These are phyloP conservation scores for Berghia stephanieae DNA, from an alignment of 1,140 invertebrate genomes.

Conservation along the genomic window DNA sequence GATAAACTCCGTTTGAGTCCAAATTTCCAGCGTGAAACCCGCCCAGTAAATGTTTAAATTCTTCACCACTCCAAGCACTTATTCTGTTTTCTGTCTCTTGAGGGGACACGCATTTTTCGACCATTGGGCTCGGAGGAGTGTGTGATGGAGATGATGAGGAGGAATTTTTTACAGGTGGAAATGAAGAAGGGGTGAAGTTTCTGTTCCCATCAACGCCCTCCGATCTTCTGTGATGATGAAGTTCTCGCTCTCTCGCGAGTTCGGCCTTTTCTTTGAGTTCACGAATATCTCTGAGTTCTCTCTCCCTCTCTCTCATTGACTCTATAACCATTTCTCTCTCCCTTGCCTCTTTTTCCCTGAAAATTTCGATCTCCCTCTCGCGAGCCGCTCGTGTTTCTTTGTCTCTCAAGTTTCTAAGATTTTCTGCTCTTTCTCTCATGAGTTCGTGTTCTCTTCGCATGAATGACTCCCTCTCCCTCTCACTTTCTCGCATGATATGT, in stretches of 20 bases:
- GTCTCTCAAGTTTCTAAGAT: neutral
- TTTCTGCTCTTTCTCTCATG: no score
- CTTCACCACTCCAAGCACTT: slow-evolving; percentile 31
- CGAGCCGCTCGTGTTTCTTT: neutral
- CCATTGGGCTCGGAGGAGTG: slow-evolving; percentile 1
- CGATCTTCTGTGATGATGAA: no score
- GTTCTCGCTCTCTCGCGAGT: neutral
- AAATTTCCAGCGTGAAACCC: slow-evolving; percentile 23
- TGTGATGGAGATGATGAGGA: slow-evolving; percentile 5
- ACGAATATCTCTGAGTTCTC: slow-evolving; percentile 17
- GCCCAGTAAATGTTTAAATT: slow-evolving; percentile 40
- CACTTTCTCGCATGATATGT: no score
- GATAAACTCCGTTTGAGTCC: slow-evolving; percentile 32
- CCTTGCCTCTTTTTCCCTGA: neutral
- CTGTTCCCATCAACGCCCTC: no score
- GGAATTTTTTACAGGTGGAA: no score
- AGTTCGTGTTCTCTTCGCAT: no score
- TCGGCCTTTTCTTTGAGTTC: slow-evolving; percentile 11
- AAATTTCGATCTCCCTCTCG: neutral
- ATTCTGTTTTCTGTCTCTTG: slow-evolving; percentile 40
- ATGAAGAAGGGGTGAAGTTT: no score
- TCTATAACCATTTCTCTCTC: slow-evolving; percentile 16
- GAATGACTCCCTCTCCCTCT: slow-evolving; percentile 20
- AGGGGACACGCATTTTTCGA: slow-evolving; percentile 32
- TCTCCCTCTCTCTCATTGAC: neutral